Percentiles rank a stretch among this genome's conserved stretches.
Conservation (phyloP, 2,888 invertebrate genomes). For the Meganola albula region DNA sequence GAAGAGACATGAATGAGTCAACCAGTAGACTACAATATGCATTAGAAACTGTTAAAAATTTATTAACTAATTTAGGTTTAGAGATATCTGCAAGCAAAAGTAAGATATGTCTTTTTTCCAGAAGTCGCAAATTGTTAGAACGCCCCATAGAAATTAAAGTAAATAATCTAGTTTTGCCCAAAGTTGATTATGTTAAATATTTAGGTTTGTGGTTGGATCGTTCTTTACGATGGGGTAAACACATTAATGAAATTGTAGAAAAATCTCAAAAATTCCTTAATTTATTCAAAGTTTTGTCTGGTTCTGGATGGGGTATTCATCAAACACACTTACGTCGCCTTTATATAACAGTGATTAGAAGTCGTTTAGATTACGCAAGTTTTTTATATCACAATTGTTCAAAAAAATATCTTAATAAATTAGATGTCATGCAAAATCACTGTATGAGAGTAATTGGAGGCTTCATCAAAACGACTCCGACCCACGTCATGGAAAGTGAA, state of each 20-base stretch:
- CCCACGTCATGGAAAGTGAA: not conserved
- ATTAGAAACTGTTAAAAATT: not conserved
- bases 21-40: not conserved
- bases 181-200: not conserved
- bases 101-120: conserved; percentile 1
- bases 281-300: not conserved
- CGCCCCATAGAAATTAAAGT: not conserved
- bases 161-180: not conserved
- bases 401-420: not conserved
- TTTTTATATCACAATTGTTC: not conserved
- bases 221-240: not conserved
- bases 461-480: not conserved
- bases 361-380: not conserved
- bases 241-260: not conserved
- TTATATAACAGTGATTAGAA: not conserved
- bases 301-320: not conserved
- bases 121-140: not conserved
- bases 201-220: not conserved
- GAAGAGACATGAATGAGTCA: not conserved
- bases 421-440: not conserved
- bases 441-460: not conserved
- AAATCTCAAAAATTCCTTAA: not conserved
- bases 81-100: not conserved
- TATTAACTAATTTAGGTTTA: not conserved
- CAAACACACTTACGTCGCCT: not conserved